phyloP scores from a whole-genome alignment of 2,888 invertebrate genomes.

The Tiphia femorata region DNA sequence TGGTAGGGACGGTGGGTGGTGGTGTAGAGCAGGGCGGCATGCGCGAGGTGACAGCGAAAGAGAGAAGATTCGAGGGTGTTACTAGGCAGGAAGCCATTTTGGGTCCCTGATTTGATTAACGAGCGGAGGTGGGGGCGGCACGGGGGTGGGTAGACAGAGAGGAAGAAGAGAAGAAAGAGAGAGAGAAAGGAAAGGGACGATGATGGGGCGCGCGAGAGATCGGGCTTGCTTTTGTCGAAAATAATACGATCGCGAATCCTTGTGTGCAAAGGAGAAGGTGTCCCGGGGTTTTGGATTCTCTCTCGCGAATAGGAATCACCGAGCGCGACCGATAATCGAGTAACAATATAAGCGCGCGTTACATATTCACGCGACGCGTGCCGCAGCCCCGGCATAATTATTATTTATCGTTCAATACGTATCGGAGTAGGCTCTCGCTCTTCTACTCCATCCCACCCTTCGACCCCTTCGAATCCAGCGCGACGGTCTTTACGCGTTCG shows the following conservation, averaged over 20 bases:
- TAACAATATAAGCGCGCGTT: no score
- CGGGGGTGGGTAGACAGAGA: background rate
- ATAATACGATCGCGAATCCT: background rate
- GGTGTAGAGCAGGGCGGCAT: no score
- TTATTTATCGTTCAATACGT: no score
- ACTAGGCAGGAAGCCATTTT: constrained; percentile 66
- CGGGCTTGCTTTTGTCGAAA: background rate
- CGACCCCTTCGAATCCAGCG: no score
- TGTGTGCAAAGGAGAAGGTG: no score
- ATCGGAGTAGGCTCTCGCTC: no score
- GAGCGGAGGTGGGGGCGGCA: constrained; percentile 23
- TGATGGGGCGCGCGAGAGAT: background rate
- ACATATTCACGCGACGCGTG: no score
- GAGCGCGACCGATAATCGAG: constrained; percentile 36
- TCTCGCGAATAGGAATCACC: constrained; percentile 39
- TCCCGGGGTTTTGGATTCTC: no score
- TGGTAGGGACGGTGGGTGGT: no score
- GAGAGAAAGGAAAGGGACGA: background rate
- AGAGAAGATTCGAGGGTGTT: constrained; percentile 61
- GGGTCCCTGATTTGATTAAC: constrained; percentile 61
- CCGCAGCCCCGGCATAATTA: no score
- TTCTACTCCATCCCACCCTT: no score
- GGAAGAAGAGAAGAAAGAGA: background rate
- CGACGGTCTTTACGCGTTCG: no score
- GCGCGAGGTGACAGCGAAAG: constrained; percentile 50